Base-by-base conservation (phyloP, 2,113 vertebrate species). In the Anarrhichthys ocellatus region DNA sequence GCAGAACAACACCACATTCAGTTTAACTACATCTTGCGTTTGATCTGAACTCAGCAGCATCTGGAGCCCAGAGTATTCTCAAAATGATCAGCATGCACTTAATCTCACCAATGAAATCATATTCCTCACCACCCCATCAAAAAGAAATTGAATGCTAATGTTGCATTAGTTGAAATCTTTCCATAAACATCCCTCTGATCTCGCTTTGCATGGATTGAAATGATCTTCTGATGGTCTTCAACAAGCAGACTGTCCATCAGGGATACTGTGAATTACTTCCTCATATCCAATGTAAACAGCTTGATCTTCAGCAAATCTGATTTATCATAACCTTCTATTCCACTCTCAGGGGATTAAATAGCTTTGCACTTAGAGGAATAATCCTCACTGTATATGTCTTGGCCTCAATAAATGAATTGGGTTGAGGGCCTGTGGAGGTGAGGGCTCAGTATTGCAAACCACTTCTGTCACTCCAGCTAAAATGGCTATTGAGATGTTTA, bases 221-320 rank as follows among this genome's bases (percentile, higher is more conserved):
- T 90, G 87, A 91, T 92, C 72, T 90, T 87, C 38, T 87, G 85
- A 77, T 84, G 69, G 78, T 91, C 90, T 92, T 92, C 81, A 79
- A 46, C 36, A 15, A 76, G 58, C 85, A 77, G 58, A 52, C 79
- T 75, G 89, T 71, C 84, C 82, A 87, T 92, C 90, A 79, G 78
- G 81, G 81, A 80, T 80, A 78, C 73, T 82, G 72, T 85, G 84
- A 91, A 91, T 91, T 80, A 88, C 87, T 85, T 89, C 77, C 40
- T 90, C 84, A 86, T 73, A 88, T 84, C 89, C 59, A 89, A 89
- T 86, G 76, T 80, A 88, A 93, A 88, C 92, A 90, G 83, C 88
- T 92, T 91, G 90, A 92, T 93, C 90, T 88, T 88, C 87, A 74
- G 76, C 81, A 92, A 90, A 93, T 92, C 92, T 93, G 85, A 86